phyloP scores from a whole-genome alignment of 2,888 invertebrate species.

The Phorcus lineatus region DNA sequence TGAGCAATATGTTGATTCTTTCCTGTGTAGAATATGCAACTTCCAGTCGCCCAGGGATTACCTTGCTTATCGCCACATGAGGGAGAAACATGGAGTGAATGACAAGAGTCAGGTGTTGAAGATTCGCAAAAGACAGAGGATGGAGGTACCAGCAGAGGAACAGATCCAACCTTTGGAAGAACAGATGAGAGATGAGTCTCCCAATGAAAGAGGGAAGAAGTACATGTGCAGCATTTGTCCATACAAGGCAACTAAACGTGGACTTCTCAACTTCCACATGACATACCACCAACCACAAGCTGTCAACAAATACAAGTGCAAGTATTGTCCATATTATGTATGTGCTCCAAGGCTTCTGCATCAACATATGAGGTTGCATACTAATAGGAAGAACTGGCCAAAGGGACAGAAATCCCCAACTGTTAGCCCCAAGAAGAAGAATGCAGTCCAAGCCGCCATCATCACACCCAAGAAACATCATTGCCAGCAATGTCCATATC shows the following conservation, averaged over 20 bases:
- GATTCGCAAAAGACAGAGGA: conserved; percentile 30
- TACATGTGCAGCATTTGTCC: conserved; percentile 84
- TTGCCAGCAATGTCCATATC: conserved; percentile 89
- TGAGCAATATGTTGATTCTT: conserved; percentile 42
- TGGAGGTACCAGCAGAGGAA: conserved; percentile 20
- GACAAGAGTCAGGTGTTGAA: conserved; percentile 50
- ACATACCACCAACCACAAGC: conserved; percentile 83
- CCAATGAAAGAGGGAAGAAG: conserved; percentile 44
- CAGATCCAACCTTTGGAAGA: background rate
- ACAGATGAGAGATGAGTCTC: background rate
- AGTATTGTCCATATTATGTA: conserved; percentile 87
- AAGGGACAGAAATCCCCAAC: conserved; percentile 35
- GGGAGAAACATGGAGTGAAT: conserved; percentile 55
- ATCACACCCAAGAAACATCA: conserved; percentile 80
- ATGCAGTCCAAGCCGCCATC: conserved; percentile 34
- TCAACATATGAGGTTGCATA: conserved; percentile 77
- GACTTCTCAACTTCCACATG: conserved; percentile 77
- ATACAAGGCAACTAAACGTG: conserved; percentile 76
- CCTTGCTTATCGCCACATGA: conserved; percentile 60
- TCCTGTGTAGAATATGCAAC: conserved; percentile 58
- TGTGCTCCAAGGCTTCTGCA: conserved; percentile 77
- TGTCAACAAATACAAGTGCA: conserved; percentile 86
- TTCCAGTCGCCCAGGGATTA: conserved; percentile 57
- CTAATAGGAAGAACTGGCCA: conserved; percentile 29
- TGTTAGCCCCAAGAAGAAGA: conserved; percentile 31